phyloP scores from a whole-genome alignment of 2,113 vertebrate genomes.

The Leptocoma aspasia region DNA sequence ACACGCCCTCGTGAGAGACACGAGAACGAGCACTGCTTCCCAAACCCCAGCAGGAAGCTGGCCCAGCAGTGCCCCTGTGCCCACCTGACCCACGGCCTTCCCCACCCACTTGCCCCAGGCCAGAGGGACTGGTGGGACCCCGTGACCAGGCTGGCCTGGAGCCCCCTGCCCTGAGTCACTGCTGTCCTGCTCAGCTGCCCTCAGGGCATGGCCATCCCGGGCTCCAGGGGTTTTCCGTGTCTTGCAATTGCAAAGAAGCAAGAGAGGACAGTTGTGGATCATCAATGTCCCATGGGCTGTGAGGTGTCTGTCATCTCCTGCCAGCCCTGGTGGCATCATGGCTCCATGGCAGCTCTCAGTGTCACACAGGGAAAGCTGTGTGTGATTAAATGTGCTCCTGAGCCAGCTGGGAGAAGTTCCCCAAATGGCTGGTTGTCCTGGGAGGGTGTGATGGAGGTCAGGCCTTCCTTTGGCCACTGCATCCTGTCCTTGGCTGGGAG shows the following conservation, averaged over 20 bases:
- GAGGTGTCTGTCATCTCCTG: not conserved
- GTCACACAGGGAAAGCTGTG: not conserved
- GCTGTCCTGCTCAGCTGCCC: not conserved
- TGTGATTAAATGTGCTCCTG: not conserved
- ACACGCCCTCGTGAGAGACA: not conserved
- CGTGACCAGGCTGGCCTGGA: not conserved
- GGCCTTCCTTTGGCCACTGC: not conserved
- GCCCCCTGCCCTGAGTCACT: constrained; percentile 32
- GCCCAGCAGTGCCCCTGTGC: not conserved
- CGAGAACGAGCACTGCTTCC: rapidly evolving
- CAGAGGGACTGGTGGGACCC: not conserved
- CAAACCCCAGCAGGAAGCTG: not conserved
- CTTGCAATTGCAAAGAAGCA: not conserved
- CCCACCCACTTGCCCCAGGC: not conserved
- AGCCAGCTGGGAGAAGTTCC: not conserved
- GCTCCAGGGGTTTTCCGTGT: not conserved
- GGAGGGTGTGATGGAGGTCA: not conserved
- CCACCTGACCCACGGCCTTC: not conserved
- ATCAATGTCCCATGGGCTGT: not conserved
- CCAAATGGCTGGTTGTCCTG: not conserved
- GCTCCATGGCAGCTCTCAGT: not conserved
- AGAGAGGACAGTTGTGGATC: not conserved
- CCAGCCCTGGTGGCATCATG: not conserved
- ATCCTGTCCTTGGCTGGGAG: not conserved
- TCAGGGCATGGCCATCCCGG: rapidly evolving